Percentiles rank a stretch among this genome's conserved stretches.
Evolutionary conservation across 2,797 vertebrate species (phyloP).

Genomic region (Sebastes matsubarae): DNA sequence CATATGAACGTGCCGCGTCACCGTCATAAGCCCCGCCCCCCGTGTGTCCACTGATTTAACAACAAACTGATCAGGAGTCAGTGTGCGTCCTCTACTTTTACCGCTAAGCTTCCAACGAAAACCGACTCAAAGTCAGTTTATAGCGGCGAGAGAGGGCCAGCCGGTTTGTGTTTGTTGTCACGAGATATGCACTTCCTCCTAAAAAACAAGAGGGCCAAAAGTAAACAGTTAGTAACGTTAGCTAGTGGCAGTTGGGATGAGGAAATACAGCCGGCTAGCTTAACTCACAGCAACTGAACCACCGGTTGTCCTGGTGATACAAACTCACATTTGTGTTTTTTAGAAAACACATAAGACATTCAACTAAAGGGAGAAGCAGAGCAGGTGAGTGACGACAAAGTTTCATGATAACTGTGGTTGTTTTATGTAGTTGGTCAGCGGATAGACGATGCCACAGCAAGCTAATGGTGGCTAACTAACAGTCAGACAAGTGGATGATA

Average conservation of each 20-base stretch:
- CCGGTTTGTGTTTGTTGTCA: conserved; percentile 32
- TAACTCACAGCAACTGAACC: not conserved
- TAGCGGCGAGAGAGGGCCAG: not conserved
- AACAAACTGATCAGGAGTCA: conserved; percentile 67
- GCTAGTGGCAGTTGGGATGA: conserved; percentile 29
- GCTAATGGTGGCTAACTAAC: conserved; percentile 45
- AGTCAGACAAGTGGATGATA: not conserved
- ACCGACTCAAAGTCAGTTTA: conserved; percentile 65
- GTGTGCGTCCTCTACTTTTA: not conserved
- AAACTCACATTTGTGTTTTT: not conserved
- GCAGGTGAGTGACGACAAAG: conserved; percentile 47
- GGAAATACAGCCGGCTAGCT: not conserved
- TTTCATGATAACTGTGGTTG: conserved; percentile 13
- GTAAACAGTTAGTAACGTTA: conserved; percentile 59
- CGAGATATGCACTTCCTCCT: conserved; percentile 32
- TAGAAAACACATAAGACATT: not conserved
- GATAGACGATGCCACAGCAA: not conserved
- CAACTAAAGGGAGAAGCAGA: not conserved
- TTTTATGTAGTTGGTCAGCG: not conserved
- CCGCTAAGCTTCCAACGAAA: not conserved
- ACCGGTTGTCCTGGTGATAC: not conserved
- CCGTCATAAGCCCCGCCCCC: not conserved
- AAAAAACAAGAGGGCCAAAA: conserved; percentile 54
- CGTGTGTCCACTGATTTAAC: not conserved
- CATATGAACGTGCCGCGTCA: conserved; percentile 51